Conservation (phyloP, 2,797 vertebrate genomes). For the Tokudaia tokunoshimensis region DNA sequence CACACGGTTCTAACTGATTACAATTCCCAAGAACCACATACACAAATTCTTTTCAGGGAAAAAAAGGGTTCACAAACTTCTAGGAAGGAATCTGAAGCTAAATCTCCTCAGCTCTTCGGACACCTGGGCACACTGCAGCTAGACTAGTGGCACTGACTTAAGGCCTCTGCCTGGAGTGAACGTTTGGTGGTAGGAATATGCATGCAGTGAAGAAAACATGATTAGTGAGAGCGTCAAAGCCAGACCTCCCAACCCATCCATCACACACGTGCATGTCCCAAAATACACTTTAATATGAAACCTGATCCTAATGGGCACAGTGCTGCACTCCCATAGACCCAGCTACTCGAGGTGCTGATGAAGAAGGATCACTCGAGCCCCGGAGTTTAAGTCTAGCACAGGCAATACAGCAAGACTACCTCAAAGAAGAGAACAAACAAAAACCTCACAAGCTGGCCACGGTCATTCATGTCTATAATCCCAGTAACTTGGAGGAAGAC, state of each 20-base stretch:
- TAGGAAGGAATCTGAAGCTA: constrained; percentile 18
- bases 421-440: background rate
- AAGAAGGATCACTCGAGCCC: background rate
- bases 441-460: background rate
- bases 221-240: background rate
- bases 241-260: background rate
- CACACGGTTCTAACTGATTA: background rate
- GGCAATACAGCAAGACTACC: background rate
- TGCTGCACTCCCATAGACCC: background rate
- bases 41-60: background rate
- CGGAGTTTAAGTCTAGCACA: background rate
- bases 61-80: constrained; percentile 35
- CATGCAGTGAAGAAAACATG: background rate
- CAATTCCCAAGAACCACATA: background rate
- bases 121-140: background rate
- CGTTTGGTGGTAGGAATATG: fast-evolving
- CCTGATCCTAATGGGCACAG: background rate
- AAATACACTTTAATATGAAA: constrained; percentile 16
- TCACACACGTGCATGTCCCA: background rate
- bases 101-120: constrained; percentile 19
- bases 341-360: background rate
- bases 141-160: background rate
- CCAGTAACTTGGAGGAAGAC: background rate
- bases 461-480: background rate
- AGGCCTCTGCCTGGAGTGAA: background rate